Base-by-base conservation (phyloP, 1,140 invertebrate species). In the Conus ventricosus region DNA sequence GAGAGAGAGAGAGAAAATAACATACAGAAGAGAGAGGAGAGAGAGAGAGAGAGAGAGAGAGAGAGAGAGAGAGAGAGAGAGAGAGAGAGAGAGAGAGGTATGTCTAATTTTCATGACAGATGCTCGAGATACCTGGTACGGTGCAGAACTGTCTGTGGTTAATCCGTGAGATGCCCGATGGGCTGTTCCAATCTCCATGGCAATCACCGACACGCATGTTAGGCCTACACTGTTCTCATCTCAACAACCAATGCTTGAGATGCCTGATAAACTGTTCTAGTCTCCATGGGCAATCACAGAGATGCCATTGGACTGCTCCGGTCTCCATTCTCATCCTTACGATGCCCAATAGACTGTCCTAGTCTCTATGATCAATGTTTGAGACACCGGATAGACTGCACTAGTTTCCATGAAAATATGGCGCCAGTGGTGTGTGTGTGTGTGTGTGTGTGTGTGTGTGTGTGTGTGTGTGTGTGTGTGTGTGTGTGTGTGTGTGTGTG, bases 401-500 rank as follows among this genome's bases (percentile, higher is more conserved):
- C 20, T 7, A 17, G 67, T 71, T 7, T 71, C 11, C 20, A n/a
- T 71, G 67, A 17, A n/a, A 17, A n/a, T 71, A 0, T 71, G 15
- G 13, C 11, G 67, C 23, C 11, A 17, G 67, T 71, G 67, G 67
- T 71, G 67, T 71, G 67, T 71, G 67, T 71, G 67, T 71, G 67
- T 71, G 67, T 71, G 67, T 5, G 67, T 23, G 67, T 71, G 67
- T 71, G 67, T 71, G 67, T 71, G 67, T 71, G 67, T 71, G 67
- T 71, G 67, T 71, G 76, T 39, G 76, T 39, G 76, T 78, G 76
- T 78, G 76, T 39, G 76, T 78, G 76, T 78, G 76, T 39, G 76
- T 78, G 76, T 39, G 76, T 78, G 76, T 78, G 76, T 78, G 76
- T 39, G 76, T 78, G 76, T 39, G 76, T 39, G 39, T 78, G 76